phyloP scores from a whole-genome alignment of 2,797 vertebrate species.

The Sebastes taczanowskii region DNA sequence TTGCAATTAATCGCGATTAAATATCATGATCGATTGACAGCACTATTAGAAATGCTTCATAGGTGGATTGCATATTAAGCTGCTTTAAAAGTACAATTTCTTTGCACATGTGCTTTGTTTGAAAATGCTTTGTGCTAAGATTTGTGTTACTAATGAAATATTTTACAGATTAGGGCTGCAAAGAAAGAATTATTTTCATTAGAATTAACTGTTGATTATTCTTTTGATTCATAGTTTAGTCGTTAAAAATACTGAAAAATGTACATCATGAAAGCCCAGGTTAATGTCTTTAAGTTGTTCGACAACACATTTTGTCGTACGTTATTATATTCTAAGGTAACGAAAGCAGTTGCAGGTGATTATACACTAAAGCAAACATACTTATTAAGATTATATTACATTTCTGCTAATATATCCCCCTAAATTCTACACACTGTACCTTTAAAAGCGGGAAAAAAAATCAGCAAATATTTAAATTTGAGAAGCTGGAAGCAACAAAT shows the following conservation, averaged over 20 bases:
- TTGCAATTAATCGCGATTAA: too few relatives aligned
- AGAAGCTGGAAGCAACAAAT: constrained; percentile 20
- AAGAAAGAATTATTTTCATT: background rate
- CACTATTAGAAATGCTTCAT: background rate
- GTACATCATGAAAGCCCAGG: background rate
- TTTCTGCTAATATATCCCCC: background rate
- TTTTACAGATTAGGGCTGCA: background rate
- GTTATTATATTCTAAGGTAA: background rate
- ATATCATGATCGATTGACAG: too few relatives aligned
- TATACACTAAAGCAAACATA: background rate
- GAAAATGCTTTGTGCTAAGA: background rate
- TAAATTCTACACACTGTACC: background rate
- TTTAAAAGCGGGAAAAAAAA: background rate
- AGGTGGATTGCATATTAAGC: constrained; percentile 16
- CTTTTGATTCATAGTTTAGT: background rate
- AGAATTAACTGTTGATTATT: background rate
- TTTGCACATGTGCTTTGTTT: constrained; percentile 7
- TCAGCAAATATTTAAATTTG: background rate
- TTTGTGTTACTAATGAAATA: background rate
- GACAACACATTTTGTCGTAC: too few relatives aligned
- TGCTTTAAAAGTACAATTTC: background rate
- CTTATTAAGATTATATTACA: background rate
- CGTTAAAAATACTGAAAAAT: background rate
- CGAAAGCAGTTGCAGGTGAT: background rate
- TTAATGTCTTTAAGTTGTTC: background rate